Conservation (phyloP, 1,140 invertebrate genomes). For the Protaetia brevitarsis region DNA sequence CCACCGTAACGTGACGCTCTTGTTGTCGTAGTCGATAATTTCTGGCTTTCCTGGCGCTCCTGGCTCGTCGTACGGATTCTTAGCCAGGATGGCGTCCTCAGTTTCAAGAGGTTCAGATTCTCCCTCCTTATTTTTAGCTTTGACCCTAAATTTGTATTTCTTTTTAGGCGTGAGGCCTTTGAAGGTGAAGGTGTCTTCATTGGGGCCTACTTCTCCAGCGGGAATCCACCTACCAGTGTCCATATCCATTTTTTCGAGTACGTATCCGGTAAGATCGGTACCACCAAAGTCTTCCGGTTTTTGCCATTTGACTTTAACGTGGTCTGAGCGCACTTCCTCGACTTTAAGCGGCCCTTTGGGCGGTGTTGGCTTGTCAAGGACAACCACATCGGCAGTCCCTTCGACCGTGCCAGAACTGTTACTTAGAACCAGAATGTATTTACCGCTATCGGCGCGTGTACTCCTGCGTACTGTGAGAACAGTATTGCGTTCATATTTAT, state of each 20-base stretch:
- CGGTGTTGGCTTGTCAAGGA: slow-evolving; percentile 83
- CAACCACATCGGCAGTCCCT: slow-evolving; percentile 80
- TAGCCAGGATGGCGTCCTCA: slow-evolving; percentile 82
- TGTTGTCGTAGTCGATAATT: slow-evolving; percentile 92
- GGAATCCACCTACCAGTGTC: slow-evolving; percentile 90
- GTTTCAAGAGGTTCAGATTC: slow-evolving; percentile 94
- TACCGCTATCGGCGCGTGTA: slow-evolving; percentile 83
- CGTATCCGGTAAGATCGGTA: slow-evolving; percentile 89
- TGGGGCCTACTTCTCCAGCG: slow-evolving; percentile 83
- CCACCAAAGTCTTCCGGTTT: slow-evolving; percentile 93
- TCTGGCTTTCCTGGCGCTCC: slow-evolving; percentile 85
- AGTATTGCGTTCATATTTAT: slow-evolving; percentile 87
- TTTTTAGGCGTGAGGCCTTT: slow-evolving; percentile 94
- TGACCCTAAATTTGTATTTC: slow-evolving; percentile 97
- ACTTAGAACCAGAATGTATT: slow-evolving; percentile 79
- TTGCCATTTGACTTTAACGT: slow-evolving; percentile 93
- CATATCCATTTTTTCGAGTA: slow-evolving; percentile 95
- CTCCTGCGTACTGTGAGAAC: slow-evolving; percentile 85
- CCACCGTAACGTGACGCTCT: slow-evolving; percentile 88
- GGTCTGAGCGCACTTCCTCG: slow-evolving; percentile 83
- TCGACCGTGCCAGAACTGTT: slow-evolving; percentile 85
- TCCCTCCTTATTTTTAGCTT: slow-evolving; percentile 97
- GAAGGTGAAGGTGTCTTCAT: slow-evolving; percentile 79
- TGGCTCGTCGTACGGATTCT: slow-evolving; percentile 95
- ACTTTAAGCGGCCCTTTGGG: slow-evolving; percentile 84